These are phyloP conservation scores for Drosophila suboccidentalis DNA, from an alignment of 2,888 invertebrate genomes.

Conservation along the genomic window DNA sequence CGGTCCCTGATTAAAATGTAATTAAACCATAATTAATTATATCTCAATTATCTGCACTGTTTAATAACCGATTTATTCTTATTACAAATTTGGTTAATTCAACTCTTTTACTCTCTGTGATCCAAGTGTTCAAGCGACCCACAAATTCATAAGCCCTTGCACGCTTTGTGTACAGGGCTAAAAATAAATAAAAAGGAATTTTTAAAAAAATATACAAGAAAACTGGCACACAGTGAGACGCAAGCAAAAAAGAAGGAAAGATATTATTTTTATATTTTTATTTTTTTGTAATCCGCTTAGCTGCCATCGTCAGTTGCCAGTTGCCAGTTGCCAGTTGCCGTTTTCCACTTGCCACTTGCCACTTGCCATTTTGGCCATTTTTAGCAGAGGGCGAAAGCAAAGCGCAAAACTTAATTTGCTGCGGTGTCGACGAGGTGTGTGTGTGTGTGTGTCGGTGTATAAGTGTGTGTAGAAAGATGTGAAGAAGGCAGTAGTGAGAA, in stretches of 20 bases:
- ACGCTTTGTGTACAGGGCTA: not conserved
- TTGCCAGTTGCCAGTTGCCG: slow-evolving; percentile 49
- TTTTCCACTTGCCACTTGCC: slow-evolving; percentile 24
- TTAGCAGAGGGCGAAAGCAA: slow-evolving; percentile 60
- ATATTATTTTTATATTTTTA: slow-evolving; percentile 6
- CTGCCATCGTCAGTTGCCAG: slow-evolving; percentile 63
- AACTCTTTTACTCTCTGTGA: no score
- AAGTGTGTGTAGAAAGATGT: slow-evolving; percentile 4
- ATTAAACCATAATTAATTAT: no score
- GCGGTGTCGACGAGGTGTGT: slow-evolving; percentile 34
- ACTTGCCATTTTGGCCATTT: slow-evolving; percentile 28
- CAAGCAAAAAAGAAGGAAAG: slow-evolving; percentile 18
- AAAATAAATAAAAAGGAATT: not conserved
- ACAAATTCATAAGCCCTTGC: not conserved
- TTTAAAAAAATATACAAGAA: slow-evolving; percentile 17
- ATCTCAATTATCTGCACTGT: no score
- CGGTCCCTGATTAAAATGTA: no score
- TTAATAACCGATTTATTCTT: no score
- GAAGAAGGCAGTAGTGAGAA: not conserved
- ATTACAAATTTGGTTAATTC: no score
- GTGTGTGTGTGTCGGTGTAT: not conserved
- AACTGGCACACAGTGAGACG: slow-evolving; percentile 21
- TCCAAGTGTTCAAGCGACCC: not conserved
- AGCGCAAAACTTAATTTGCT: slow-evolving; percentile 77
- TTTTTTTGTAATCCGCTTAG: slow-evolving; percentile 77